phyloP scores from a whole-genome alignment of 2,113 vertebrate species.

The Colaptes auratus region DNA sequence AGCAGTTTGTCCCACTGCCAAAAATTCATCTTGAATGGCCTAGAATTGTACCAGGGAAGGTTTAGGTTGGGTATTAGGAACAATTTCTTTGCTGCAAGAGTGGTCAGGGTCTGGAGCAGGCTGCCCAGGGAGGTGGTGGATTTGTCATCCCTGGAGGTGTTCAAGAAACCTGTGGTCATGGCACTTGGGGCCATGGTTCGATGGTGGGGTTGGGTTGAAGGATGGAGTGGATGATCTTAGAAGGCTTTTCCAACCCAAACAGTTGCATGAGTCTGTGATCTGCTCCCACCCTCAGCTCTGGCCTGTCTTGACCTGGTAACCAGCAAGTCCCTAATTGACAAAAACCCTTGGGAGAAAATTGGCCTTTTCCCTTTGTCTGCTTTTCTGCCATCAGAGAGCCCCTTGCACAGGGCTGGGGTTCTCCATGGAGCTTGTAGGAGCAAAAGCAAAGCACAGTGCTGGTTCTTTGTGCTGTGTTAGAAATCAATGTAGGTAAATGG shows the following conservation, averaged over 20 bases:
- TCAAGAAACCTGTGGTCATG: too few relatives aligned
- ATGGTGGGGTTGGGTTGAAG: too few relatives aligned
- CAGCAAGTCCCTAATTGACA: background rate
- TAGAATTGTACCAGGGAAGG: too few relatives aligned
- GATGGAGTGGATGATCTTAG: too few relatives aligned
- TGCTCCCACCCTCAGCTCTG: background rate
- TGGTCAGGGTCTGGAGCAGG: too few relatives aligned
- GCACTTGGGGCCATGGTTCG: too few relatives aligned
- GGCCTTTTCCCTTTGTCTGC: accelerated
- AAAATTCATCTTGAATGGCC: background rate
- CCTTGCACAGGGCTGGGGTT: background rate
- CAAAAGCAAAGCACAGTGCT: background rate
- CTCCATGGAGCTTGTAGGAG: background rate
- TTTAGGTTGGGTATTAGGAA: too few relatives aligned
- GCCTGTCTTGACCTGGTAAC: background rate
- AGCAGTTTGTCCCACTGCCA: too few relatives aligned
- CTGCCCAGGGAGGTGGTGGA: too few relatives aligned
- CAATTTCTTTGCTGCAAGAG: too few relatives aligned
- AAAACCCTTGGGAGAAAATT: background rate
- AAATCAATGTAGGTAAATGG: background rate
- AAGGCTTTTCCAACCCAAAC: too few relatives aligned
- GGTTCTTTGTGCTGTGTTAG: background rate
- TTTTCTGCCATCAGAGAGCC: background rate
- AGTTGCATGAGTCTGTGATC: background rate
- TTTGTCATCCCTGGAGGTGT: too few relatives aligned